Base-by-base conservation (phyloP, 2,888 invertebrate species). In the Oscheius sp. region DNA sequence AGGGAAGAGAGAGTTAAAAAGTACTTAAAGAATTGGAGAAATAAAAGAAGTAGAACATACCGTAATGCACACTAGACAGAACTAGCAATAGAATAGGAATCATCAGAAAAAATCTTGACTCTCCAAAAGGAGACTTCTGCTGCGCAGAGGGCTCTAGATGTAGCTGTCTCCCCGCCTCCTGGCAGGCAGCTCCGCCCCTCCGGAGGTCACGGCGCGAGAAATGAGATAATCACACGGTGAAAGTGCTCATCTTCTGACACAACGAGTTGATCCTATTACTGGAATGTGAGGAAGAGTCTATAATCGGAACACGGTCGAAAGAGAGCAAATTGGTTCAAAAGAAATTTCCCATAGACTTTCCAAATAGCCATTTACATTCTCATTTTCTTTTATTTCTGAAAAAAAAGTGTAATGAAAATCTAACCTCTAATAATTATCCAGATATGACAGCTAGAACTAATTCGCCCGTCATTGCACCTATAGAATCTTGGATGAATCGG, bases 171-270 rank as follows among this genome's bases (percentile, higher is more conserved):
- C 34, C 25, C 55, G 12, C 25, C 23, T 23, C 48, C 48, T 34
- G 34, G 34, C 20, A 33, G 55, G n/a, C 33, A 15, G n/a, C 55
- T 20, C 53, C 31, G 27, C 53, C 31, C 10, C 15, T 31, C 20
- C n/a, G n/a, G 53, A 53, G 46, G 29, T 53, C 53, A 34, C 33
- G 6, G 23, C 55, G 55, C 55, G 33, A 55, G 55, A 55, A 55
- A 55, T 55, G 33, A 55, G 55, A 34, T 55, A 55, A 33, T 55
- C 55, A 55, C 37, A 17, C 55, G 20, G 55, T 33, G 55, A 55
- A 55, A n/a, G 55, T 34, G 17, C 17, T 55, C 55, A 55, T 55
- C 42, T 20, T 10, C 42, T n/a, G n/a, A n/a, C n/a, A n/a, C n/a
- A n/a, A n/a, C n/a, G n/a, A n/a, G 42, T 10, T 42, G 42, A 42